Evolutionary conservation across 2,113 vertebrate genomes (phyloP).

Genomic region (Bubo blakistoni): DNA sequence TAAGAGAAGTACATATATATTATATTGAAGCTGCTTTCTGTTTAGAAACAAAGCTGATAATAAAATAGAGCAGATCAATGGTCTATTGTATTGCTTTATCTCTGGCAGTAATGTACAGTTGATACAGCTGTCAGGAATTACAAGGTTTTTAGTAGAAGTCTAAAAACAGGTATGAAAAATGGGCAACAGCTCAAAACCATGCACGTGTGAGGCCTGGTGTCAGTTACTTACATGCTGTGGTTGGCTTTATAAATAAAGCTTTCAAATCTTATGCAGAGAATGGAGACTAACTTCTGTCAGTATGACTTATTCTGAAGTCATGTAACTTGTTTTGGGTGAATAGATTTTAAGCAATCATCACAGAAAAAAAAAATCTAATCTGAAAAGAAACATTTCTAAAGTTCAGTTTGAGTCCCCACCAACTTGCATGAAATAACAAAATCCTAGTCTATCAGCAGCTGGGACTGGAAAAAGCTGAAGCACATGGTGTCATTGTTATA

Average conservation of each 20-base stretch:
- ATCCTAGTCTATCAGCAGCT: neutral
- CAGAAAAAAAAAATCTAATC: neutral
- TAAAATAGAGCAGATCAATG: neutral
- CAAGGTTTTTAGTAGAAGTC: neutral
- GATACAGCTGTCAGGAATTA: neutral
- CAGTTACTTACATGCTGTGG: neutral
- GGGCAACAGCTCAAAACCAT: neutral
- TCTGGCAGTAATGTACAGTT: neutral
- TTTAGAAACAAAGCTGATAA: neutral
- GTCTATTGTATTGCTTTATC: neutral
- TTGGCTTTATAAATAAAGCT: neutral
- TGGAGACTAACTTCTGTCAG: neutral
- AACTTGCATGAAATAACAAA: neutral
- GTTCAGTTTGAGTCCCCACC: neutral
- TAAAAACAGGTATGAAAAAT: neutral
- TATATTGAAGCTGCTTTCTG: neutral
- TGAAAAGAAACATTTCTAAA: neutral
- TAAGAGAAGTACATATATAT: neutral
- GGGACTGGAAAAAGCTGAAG: neutral
- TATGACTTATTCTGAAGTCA: neutral
- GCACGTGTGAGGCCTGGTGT: neutral
- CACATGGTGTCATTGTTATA: neutral
- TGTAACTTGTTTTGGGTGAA: neutral
- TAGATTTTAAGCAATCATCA: neutral
- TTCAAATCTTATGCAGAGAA: neutral